A percentile compares a stretch with the other conserved stretches of the same genome.
Evolutionary conservation across 1,140 invertebrate species (phyloP).

Genomic region (Achatina immaculata): DNA sequence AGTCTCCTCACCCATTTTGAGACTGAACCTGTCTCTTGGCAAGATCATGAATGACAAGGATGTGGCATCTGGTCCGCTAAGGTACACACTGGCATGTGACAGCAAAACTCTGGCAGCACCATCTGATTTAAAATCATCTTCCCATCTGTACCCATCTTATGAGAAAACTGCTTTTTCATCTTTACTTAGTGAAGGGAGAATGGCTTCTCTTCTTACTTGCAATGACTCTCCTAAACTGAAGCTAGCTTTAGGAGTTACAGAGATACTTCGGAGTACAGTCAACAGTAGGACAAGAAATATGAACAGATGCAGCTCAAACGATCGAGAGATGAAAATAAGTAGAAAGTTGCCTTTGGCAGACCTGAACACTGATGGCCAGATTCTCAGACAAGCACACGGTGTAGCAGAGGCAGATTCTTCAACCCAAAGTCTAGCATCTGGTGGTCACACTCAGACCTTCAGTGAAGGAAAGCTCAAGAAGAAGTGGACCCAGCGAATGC

Average conservation of each 20-base stretch:
- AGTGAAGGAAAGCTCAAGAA: slow-evolving; percentile 26
- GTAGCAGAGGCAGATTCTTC: too few species aligned
- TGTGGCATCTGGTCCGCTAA: neutral
- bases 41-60: neutral
- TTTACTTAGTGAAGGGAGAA: slow-evolving; percentile 14
- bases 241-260: neutral
- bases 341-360: too few species aligned
- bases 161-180: neutral
- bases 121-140: neutral
- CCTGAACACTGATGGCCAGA: too few species aligned
- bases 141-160: neutral
- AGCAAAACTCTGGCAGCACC: neutral
- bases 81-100: neutral
- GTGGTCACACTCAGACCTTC: neutral
- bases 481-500: slow-evolving; percentile 24
- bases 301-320: too few species aligned
- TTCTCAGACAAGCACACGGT: too few species aligned
- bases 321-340: too few species aligned
- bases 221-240: neutral
- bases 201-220: neutral
- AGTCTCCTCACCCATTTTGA: neutral
- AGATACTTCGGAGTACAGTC: too few species aligned
- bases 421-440: neutral
- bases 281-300: too few species aligned
- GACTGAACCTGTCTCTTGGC: neutral